Evolutionary conservation across 2,888 invertebrate genomes (phyloP).

Genomic region (Geophilus truncorum): DNA sequence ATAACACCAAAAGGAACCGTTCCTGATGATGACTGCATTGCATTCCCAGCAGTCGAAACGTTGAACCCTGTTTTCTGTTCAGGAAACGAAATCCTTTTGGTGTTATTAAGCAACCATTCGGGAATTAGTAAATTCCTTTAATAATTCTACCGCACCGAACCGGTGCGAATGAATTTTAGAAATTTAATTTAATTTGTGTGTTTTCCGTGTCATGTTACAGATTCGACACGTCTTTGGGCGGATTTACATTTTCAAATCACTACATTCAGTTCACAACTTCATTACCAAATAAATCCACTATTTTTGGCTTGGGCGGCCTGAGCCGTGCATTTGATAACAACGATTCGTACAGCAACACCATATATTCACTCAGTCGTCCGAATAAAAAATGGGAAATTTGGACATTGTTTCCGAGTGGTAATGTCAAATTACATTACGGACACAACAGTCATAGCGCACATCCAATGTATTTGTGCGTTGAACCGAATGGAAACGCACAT

Average conservation of each 20-base stretch:
- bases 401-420: not conserved
- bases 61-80: too few relatives aligned
- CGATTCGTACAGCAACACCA: not conserved
- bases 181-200: not conserved
- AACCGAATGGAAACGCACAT: slow-evolving; percentile 33
- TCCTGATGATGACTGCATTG: too few relatives aligned
- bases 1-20: too few relatives aligned
- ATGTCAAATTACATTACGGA: not conserved
- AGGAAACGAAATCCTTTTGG: too few relatives aligned
- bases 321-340: not conserved
- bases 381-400: not conserved
- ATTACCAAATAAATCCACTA: not conserved
- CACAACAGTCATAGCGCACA: slow-evolving; percentile 34
- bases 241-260: not conserved
- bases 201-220: not conserved
- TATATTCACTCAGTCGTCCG: not conserved
- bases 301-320: not conserved
- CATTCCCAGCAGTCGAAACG: too few relatives aligned
- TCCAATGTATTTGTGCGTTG: slow-evolving; percentile 36
- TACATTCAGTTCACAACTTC: not conserved
- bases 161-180: too few relatives aligned
- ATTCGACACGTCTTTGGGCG: not conserved
- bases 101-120: too few relatives aligned
- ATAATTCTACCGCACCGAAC: too few relatives aligned
- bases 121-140: too few relatives aligned